Percentiles rank a stretch among this genome's conserved stretches.
Conservation (phyloP, 2,797 vertebrate species). For the Smutsia gigantea region DNA sequence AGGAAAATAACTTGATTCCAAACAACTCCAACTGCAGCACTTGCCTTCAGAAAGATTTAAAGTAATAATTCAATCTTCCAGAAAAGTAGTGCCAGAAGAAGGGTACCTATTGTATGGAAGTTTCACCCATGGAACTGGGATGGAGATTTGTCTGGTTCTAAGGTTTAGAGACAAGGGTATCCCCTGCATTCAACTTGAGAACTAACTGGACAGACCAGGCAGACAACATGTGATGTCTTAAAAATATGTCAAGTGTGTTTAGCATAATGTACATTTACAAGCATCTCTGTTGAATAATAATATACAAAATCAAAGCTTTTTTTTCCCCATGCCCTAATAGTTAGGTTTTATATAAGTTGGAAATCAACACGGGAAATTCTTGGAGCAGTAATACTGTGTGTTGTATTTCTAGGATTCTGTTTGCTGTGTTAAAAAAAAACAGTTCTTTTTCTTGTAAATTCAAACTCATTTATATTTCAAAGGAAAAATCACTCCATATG, state of each 20-base stretch:
- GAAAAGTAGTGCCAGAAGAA: not conserved
- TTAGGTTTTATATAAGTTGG: not conserved
- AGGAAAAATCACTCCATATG: constrained; percentile 73
- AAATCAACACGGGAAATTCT: not conserved
- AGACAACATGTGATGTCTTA: not conserved
- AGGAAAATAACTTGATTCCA: not conserved
- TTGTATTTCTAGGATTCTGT: constrained; percentile 5
- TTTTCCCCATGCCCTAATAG: not conserved
- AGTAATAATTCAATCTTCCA: not conserved
- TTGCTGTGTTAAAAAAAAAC: constrained; percentile 27
- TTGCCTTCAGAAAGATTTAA: not conserved
- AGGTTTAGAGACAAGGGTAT: not conserved
- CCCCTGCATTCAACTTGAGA: not conserved
- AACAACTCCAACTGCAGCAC: not conserved
- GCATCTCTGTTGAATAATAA: not conserved
- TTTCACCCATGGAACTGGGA: not conserved
- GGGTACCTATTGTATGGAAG: not conserved
- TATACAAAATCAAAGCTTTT: not conserved
- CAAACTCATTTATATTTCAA: constrained; percentile 64
- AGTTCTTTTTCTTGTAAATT: constrained; percentile 51
- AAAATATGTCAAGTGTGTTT: not conserved
- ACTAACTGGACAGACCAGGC: not conserved
- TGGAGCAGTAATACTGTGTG: not conserved
- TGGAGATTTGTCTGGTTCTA: not conserved
- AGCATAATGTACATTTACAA: not conserved